Evolutionary conservation across 2,797 vertebrate genomes (phyloP).

Genomic region (Allobates femoralis): DNA sequence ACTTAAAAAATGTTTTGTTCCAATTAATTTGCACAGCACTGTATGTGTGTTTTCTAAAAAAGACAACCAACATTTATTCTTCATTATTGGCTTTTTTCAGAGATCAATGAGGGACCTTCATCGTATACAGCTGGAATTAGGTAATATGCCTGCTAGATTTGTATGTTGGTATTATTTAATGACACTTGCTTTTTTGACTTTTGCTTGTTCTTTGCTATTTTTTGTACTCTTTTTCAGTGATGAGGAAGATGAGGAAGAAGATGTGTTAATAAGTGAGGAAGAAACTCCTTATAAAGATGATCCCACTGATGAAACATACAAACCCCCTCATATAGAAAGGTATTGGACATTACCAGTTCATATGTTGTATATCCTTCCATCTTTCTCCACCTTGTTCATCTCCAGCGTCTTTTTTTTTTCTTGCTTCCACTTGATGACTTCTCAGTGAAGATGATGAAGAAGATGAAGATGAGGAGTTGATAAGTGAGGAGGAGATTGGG

Average conservation of each 20-base stretch:
- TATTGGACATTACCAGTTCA: conserved; percentile 61
- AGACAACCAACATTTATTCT: neutral
- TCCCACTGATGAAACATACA: conserved; percentile 94
- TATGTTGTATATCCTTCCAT: neutral
- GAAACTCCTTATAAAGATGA: conserved; percentile 95
- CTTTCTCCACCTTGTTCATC: neutral
- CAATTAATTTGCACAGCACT: too few relatives aligned
- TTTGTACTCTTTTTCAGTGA: conserved; percentile 26
- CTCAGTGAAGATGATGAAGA: conserved; percentile 75
- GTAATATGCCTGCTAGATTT: neutral
- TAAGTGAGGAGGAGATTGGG: conserved; percentile 93
- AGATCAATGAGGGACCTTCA: conserved; percentile 57
- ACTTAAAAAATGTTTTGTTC: too few relatives aligned
- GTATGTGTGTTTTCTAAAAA: too few relatives aligned
- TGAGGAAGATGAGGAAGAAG: conserved; percentile 74
- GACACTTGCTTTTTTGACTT: neutral
- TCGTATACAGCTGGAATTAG: conserved; percentile 54
- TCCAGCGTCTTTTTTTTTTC: neutral
- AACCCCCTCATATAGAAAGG: conserved; percentile 91
- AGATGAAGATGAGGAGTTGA: conserved; percentile 82
- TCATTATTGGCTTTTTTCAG: conserved; percentile 39
- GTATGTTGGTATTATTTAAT: neutral
- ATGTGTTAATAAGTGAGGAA: conserved; percentile 91
- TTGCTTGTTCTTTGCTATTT: neutral
- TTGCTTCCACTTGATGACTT: neutral